Percentiles rank a stretch among this genome's conserved stretches.
phyloP scores from a whole-genome alignment of 2,797 vertebrate genomes.

The Bufotes viridis region DNA sequence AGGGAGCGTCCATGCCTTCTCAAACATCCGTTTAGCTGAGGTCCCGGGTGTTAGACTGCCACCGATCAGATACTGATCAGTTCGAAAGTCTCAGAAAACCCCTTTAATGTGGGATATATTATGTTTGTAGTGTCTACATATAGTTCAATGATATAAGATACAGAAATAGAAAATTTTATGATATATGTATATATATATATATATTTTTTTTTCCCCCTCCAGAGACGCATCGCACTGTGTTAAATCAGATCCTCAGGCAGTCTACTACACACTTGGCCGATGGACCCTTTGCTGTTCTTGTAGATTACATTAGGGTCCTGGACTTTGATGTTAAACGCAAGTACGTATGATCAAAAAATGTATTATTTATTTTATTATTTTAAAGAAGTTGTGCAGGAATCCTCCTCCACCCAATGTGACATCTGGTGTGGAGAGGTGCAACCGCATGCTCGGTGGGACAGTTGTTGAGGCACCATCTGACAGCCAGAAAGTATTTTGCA shows the following conservation, averaged over 20 bases:
- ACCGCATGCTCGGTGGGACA: too few relatives aligned
- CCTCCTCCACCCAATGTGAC: too few relatives aligned
- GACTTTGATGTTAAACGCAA: constrained; percentile 97
- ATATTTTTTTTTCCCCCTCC: not conserved
- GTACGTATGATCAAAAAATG: constrained; percentile 72
- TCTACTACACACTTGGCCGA: constrained; percentile 94
- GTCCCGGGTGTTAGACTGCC: too few relatives aligned
- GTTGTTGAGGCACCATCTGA: too few relatives aligned
- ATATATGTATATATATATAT: too few relatives aligned
- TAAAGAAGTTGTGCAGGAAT: not conserved
- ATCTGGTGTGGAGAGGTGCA: too few relatives aligned
- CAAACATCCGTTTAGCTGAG: too few relatives aligned
- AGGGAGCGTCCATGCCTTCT: too few relatives aligned
- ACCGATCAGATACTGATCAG: too few relatives aligned
- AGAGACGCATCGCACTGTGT: constrained; percentile 95
- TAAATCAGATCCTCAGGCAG: constrained; percentile 95
- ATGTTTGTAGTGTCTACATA: not conserved
- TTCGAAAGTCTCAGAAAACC: too few relatives aligned
- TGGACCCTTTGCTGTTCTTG: constrained; percentile 93
- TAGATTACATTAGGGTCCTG: constrained; percentile 94
- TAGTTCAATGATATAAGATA: not conserved
- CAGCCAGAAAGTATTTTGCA: too few relatives aligned
- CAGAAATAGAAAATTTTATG: not conserved
- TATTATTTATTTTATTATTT: not conserved
- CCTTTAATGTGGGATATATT: not conserved